Percentiles rank a stretch among this genome's conserved stretches.
Evolutionary conservation across 2,888 invertebrate species (phyloP).

Genomic region (Calliphora vomitoria): DNA sequence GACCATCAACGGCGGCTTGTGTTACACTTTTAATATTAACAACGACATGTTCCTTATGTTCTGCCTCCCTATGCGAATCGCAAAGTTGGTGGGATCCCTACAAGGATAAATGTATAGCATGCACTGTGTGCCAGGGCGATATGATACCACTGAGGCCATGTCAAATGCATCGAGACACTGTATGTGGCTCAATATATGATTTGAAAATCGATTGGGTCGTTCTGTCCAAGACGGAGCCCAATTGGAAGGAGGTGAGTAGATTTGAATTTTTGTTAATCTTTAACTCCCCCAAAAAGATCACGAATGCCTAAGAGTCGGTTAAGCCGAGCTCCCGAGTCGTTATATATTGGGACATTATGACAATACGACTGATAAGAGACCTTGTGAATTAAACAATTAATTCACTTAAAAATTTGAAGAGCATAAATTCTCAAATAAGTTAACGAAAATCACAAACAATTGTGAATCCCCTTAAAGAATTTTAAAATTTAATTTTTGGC

Average conservation of each 20-base stretch:
- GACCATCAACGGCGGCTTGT: slow-evolving; percentile 75
- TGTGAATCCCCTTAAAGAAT: not conserved
- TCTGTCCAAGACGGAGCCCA: slow-evolving; percentile 84
- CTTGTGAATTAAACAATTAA: too few relatives aligned
- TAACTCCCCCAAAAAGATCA: too few relatives aligned
- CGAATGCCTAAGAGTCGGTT: too few relatives aligned
- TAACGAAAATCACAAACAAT: not conserved
- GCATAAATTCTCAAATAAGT: not conserved
- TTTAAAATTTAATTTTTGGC: slow-evolving; percentile 30
- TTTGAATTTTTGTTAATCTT: too few relatives aligned
- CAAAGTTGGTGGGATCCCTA: slow-evolving; percentile 90
- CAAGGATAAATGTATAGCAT: slow-evolving; percentile 88
- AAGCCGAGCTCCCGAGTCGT: too few relatives aligned
- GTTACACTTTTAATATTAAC: slow-evolving; percentile 79
- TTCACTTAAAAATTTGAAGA: too few relatives aligned
- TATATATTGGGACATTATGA: too few relatives aligned
- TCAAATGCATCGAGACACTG: slow-evolving; percentile 90
- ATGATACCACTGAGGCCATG: slow-evolving; percentile 90
- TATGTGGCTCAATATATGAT: slow-evolving; percentile 89
- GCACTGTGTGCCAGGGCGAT: slow-evolving; percentile 89
- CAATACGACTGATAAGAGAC: too few relatives aligned
- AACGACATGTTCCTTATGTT: slow-evolving; percentile 82
- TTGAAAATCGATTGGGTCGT: slow-evolving; percentile 88
- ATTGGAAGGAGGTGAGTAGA: slow-evolving; percentile 83
- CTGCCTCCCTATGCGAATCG: slow-evolving; percentile 85